These are phyloP conservation scores for Rhopalosiphum maidis DNA, from an alignment of 1,140 invertebrate genomes.

Conservation along the genomic window DNA sequence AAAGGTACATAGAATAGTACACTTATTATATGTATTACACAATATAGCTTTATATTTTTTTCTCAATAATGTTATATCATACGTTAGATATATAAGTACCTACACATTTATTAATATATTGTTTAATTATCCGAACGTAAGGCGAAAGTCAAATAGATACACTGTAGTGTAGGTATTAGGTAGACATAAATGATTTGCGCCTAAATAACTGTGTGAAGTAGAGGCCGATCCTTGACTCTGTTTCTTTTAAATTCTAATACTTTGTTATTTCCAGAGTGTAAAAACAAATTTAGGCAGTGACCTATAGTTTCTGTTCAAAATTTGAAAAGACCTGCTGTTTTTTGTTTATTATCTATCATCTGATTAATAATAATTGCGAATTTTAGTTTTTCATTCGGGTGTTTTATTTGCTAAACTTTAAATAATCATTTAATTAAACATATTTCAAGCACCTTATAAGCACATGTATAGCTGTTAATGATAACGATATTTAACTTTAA, in stretches of 20 bases:
- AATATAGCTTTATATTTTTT: background rate
- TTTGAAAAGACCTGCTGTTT: background rate
- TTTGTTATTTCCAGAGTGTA: background rate
- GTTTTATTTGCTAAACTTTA: background rate
- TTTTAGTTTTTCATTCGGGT: background rate
- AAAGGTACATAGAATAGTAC: background rate
- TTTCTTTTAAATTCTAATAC: background rate
- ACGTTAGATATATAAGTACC: background rate
- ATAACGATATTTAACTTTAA: no score
- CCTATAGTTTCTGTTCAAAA: background rate
- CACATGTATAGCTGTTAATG: no score
- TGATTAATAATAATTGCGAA: background rate
- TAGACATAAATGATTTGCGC: background rate
- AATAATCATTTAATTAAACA: background rate
- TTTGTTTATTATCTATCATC: background rate
- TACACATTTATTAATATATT: background rate
- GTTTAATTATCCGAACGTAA: background rate
- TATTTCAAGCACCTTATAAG: background rate
- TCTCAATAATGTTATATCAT: constrained; percentile 2
- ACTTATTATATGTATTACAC: background rate
- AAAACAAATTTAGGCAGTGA: background rate
- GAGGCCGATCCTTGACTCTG: background rate
- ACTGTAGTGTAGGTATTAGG: no score
- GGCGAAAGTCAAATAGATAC: background rate
- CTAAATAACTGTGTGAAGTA: background rate